Base-by-base conservation (phyloP, 2,888 invertebrate species). In the Panopea generosa region DNA sequence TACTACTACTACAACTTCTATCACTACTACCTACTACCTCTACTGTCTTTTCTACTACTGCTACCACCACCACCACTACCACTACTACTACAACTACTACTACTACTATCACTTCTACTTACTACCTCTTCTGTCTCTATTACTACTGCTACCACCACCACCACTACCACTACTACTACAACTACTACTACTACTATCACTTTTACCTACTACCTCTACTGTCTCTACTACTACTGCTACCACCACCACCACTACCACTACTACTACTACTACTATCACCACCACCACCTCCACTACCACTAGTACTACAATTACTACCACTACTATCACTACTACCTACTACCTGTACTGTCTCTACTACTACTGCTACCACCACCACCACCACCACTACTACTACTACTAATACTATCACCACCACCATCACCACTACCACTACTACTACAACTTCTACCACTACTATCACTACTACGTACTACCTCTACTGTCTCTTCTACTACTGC, bases 241-340 rank as follows among this genome's bases (percentile, higher is more conserved):
- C 6, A 33, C 33, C 11, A 33, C 33, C 11, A 53, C 53, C 33
- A 53, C 53, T 33, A 40, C 40, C 33, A 53, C 53, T 52, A 53
- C 40, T 63, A 53, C 53, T 63, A 53, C 53, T 63, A 53, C 26
- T 63, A 53, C 53, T 63, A 53, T 24, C 52, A 53, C 38, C 33
- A 53, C 38, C 52, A 53, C 40, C 33, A 53, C 43, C 29, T 38
- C 43, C 18, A 53, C 43, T 33, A 40, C 53, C 33, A 53, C 53
- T 33, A 38, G 38, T 33, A 53, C 26, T 63, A 53, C 53, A 52
- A 53, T 33, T 56, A 24, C 29, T 56, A n/a, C 33, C 24, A 50
- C 50, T 49, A 62, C 50, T 62, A 29, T 33, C 49, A 50, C 50
- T 62, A 50, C 50, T 62, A 50, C 50, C 50, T 62, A 50, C 50